Conservation (phyloP, 2,888 invertebrate species). For the Bombylius major region DNA sequence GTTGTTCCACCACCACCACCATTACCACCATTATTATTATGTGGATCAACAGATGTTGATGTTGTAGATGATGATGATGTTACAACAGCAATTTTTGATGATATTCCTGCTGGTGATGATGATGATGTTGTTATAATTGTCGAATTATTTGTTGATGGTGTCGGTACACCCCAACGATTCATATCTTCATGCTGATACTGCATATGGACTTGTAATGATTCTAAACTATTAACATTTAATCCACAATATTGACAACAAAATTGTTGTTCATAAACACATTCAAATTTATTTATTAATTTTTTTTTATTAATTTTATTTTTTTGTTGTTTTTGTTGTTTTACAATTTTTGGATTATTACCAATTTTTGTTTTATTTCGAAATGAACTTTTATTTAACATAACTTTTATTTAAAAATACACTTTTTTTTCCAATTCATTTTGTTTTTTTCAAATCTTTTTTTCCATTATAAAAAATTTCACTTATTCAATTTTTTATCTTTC, state of each 20-base stretch:
- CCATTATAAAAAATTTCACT: too few species aligned
- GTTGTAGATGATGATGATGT: slow-evolving; percentile 1
- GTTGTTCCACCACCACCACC: neutral
- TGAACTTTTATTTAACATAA: neutral
- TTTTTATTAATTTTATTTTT: neutral
- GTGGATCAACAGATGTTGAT: neutral
- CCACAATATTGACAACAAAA: slow-evolving; percentile 62
- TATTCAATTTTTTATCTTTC: neutral
- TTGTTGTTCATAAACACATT: slow-evolving; percentile 36
- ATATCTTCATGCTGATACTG: slow-evolving; percentile 64
- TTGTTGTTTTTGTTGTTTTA: too few species aligned
- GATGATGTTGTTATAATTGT: slow-evolving; percentile 2
- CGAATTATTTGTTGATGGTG: slow-evolving; percentile 5
- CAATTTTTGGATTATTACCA: neutral
- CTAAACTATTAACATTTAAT: slow-evolving; percentile 58
- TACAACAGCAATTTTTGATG: neutral
- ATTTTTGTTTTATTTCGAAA: neutral
- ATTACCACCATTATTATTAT: neutral
- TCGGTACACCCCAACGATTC: slow-evolving; percentile 16
- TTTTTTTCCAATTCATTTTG: neutral
- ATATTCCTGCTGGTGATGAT: neutral
- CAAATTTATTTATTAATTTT: neutral
- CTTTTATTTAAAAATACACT: neutral
- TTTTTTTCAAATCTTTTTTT: too few species aligned
- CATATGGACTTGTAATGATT: slow-evolving; percentile 65